Base-by-base conservation (phyloP, 2,888 invertebrate species). In the Monopis laevigella region DNA sequence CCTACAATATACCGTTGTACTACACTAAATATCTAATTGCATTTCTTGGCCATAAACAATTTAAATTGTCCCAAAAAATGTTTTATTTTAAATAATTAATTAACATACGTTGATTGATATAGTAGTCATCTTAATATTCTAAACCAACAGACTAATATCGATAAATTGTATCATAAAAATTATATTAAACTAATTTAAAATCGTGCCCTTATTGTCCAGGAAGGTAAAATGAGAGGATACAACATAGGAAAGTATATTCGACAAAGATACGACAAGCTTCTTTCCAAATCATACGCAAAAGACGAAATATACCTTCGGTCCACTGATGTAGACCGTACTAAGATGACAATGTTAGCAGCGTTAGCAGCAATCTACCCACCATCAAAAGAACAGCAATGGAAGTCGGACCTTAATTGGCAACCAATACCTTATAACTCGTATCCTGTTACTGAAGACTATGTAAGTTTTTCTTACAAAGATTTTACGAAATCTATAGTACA, bases 301-400 rank as follows among this genome's bases (percentile, higher is more conserved):
- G 63, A 66, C 0, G 62, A 67, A 46, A 58, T 68, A 29, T 63
- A 59, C 50, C 54, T 68, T 29, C 53, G 65, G 0, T 59, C 65
- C 3, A 64, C 66, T 1, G 67, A 66, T 48, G 59, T 59, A 14
- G 59, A 59, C 0, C 54, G 67, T 2, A 36, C 62, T 1, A 65
- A 66, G 51, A 64, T 64, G 65, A 59, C 67, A 0, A 49, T 56
- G 1, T 51, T 68, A 1, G 13, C 54, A 0, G 59, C 61, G 1
- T 50, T 66, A 56, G 54, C 63, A 0, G 65, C 58, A 0, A 49
- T 62, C 7, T 68, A 54, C 48, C 59, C 58, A 1, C 47, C 54
- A 0, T 18, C 27, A 0, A 19, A 40, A 1, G 11, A 11, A 10
- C 47, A 51, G 7, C 48, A 48, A 17, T 65, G 64, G 65, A 61